Evolutionary conservation across 2,113 vertebrate genomes (phyloP), one percentile per base, ranked within the genome.

Genomic region (Zosterops japonicus): DNA sequence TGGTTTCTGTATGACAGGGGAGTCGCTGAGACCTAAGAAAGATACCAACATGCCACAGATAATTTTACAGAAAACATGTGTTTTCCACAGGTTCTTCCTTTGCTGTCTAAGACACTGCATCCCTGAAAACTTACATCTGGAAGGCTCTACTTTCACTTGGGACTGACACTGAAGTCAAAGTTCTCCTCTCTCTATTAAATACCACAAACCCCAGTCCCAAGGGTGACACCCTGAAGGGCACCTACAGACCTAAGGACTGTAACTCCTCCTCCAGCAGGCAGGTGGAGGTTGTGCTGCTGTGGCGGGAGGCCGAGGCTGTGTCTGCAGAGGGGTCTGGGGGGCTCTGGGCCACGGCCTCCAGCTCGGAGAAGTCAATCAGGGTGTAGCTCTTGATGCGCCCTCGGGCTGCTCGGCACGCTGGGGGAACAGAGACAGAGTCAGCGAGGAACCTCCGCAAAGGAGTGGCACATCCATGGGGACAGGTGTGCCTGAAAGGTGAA

Each of bases 301-400:
- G 77, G 52, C 41, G 22, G 20, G 86, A 44, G 35, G 35, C 4
- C 0, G 13, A 7, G 39, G 57, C 1, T 5, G 3, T 1, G 9
- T 70, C 25, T 18, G 23, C 61, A 47, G 0, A 16, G 9, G 52
- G 85, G 2, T 50, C 80, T 23, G 76, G 1, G 15, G 60, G 20
- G 15, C 11, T 3, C 55, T 42, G 83, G 31, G 53, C 24, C 3
- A 8, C n/a, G 0, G 41, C 63, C 89, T 98, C 98, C 89, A 98
- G 83, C 3, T 98, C 98, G 0, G 98, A 98, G 77, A 99, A 96
- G 95, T 99, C 98, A 9, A 99, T 98, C 72, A 99, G 97, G 9
- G 98, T 97, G 69, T 98, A 98, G 90, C 96, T 98, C 94, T 97
- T 98, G 23, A 91, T 84, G 61, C 95, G 95, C 35, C 90, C 81